Conservation (phyloP, 2,888 invertebrate species). For the Sesia bembeciformis region DNA sequence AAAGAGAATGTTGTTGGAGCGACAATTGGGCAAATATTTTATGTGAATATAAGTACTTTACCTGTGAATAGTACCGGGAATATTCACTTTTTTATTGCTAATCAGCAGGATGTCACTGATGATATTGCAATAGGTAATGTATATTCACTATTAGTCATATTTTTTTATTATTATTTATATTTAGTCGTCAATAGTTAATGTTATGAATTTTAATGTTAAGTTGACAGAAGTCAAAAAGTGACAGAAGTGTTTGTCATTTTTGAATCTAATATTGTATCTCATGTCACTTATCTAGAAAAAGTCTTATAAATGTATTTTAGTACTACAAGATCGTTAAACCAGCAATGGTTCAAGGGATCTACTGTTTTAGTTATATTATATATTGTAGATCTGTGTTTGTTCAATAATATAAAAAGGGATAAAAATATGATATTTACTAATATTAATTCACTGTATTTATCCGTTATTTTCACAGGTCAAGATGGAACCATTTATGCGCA, state of each 20-base stretch:
- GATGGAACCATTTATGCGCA: slow-evolving; percentile 88
- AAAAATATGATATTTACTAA: neutral
- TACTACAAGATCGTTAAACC: too few relatives aligned
- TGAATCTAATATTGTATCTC: too few relatives aligned
- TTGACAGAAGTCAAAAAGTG: too few relatives aligned
- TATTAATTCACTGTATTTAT: neutral
- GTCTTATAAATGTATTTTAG: too few relatives aligned
- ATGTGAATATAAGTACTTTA: slow-evolving; percentile 60
- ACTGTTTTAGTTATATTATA: too few relatives aligned
- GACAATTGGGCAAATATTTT: slow-evolving; percentile 81
- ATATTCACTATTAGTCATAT: neutral
- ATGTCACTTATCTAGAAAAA: too few relatives aligned
- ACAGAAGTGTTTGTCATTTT: too few relatives aligned
- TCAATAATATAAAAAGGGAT: neutral
- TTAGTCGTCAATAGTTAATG: neutral
- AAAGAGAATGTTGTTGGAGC: slow-evolving; percentile 84
- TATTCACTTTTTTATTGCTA: slow-evolving; percentile 84
- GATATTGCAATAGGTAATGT: slow-evolving; percentile 81
- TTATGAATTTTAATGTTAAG: neutral
- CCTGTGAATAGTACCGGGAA: slow-evolving; percentile 51
- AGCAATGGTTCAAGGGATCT: too few relatives aligned
- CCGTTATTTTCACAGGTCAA: slow-evolving; percentile 35
- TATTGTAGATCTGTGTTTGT: too few relatives aligned
- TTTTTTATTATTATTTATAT: neutral
- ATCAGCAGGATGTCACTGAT: slow-evolving; percentile 87